These are phyloP conservation scores for Neoascia interrupta DNA, from an alignment of 2,888 invertebrate species.

Conservation along the genomic window DNA sequence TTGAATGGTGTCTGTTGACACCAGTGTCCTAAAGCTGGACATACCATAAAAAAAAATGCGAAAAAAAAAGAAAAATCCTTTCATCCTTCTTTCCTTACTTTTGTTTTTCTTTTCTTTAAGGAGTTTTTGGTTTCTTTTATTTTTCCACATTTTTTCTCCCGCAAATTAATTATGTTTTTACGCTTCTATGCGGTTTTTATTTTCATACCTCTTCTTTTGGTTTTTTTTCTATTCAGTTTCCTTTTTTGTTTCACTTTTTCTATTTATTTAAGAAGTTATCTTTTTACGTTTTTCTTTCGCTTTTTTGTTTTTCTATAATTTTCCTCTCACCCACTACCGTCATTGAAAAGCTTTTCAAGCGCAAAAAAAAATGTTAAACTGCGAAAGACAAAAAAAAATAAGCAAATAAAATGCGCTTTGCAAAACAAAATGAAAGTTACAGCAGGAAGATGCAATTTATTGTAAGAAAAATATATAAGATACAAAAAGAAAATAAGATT, in stretches of 20 bases:
- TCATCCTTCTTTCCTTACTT: constrained; percentile 17
- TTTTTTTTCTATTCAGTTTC: constrained; percentile 14
- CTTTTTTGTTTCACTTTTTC: neutral
- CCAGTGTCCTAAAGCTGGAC: constrained; percentile 39
- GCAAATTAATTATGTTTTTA: constrained; percentile 64
- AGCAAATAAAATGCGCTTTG: constrained; percentile 40
- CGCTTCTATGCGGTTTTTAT: constrained; percentile 34
- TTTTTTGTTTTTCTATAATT: constrained; percentile 25
- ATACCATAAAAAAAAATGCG: constrained; percentile 1
- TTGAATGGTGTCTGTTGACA: constrained; percentile 4
- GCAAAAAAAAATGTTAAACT: neutral
- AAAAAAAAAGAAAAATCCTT: constrained; percentile 11
- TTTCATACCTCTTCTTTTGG: neutral
- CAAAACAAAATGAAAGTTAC: constrained; percentile 20
- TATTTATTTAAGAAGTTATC: constrained; percentile 7
- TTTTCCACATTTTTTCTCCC: constrained; percentile 37
- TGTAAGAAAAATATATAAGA: constrained; percentile 21
- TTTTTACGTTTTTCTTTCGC: neutral
- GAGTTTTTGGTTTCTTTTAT: constrained; percentile 22
- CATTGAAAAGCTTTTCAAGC: constrained; percentile 14
- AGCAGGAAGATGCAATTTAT: constrained; percentile 41
- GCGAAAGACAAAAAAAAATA: constrained; percentile 16
- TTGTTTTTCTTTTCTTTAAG: constrained; percentile 27
- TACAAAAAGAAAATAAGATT: too few species aligned
- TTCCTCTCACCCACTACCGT: constrained; percentile 19